Evolutionary conservation across 2,797 vertebrate genomes (phyloP), one percentile per base, ranked within the genome.

Genomic region (Florisuga fusca): DNA sequence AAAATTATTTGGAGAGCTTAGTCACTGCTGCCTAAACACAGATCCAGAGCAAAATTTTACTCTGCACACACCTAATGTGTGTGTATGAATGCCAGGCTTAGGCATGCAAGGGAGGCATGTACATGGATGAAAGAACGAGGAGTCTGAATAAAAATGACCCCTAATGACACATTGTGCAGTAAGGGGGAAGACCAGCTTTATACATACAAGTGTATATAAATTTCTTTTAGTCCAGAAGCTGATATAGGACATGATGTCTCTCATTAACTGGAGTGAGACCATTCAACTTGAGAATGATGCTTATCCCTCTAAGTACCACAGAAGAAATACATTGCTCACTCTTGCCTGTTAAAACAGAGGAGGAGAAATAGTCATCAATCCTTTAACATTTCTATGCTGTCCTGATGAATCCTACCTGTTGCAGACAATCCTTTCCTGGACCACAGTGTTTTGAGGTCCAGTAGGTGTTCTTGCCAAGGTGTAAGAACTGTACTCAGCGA

Each of bases 11-110:
- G 51, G 46, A 89, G 16, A 78, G 64, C 74, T 93, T 85, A 89
- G 73, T 62, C 58, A 73, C 84, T 93, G 61, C 72, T 87, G 76
- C 55, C 62, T 93, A 87, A 92, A 89, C 84, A 85, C 46, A 75
- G 84, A 84, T 75, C 93, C 82, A 89, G 79, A 92, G 34, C 33
- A 87, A 96, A 94, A 84, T 62, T 84, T 31, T 93, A 84, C 84
- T 71, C 93, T 84, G 29, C 19, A 8, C 89, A 87, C 94, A 95
- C 94, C 94, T 95, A 95, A 90, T 95, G 87, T 94, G 89, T 95
- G 89, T 95, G 57, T 87, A 93, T 90, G 94, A 94, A 87, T 93
- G 59, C 91, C 77, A 95, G 4, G 6, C 27, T 90, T 94, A 50
- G 90, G 57, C 2, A 1, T 80, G 83, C 46, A 71, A 87, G 27